These are phyloP conservation scores for Adoxophyes honmai DNA, from an alignment of 1,140 invertebrate genomes.

Conservation along the genomic window DNA sequence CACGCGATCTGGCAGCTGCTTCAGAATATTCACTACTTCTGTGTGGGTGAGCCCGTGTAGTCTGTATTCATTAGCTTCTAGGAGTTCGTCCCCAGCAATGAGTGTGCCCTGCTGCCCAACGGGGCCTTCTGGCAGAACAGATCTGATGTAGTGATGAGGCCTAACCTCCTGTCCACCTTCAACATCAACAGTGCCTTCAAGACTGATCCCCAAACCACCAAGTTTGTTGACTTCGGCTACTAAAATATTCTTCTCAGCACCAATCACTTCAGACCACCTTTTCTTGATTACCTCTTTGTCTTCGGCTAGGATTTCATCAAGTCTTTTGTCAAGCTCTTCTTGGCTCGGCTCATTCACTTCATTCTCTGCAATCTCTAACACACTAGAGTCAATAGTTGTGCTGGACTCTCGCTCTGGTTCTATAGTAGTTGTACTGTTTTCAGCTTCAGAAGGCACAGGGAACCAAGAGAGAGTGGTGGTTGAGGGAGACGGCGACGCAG, in stretches of 20 bases:
- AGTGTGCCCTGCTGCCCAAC: constrained; percentile 89
- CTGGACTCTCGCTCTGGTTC: constrained; percentile 82
- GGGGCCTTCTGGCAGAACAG: constrained; percentile 91
- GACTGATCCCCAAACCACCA: constrained; percentile 92
- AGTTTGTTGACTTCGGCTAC: constrained; percentile 91
- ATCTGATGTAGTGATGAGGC: constrained; percentile 91
- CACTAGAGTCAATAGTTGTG: constrained; percentile 80
- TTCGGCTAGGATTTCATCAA: constrained; percentile 77
- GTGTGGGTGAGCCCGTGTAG: constrained; percentile 92
- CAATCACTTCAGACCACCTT: constrained; percentile 86
- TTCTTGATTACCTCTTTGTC: constrained; percentile 78
- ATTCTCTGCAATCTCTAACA: constrained; percentile 70
- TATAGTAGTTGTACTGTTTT: constrained; percentile 78
- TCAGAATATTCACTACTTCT: constrained; percentile 93
- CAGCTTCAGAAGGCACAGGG: constrained; percentile 80
- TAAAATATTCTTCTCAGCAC: constrained; percentile 84
- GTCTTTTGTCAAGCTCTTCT: constrained; percentile 76
- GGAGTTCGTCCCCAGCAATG: constrained; percentile 92
- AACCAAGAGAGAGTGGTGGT: constrained; percentile 86
- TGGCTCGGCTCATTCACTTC: constrained; percentile 74
- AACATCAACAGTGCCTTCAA: constrained; percentile 95
- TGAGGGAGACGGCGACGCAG: constrained; percentile 83
- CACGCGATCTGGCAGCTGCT: constrained; percentile 90
- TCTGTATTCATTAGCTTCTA: constrained; percentile 92
- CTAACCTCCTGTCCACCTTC: constrained; percentile 89